These are phyloP conservation scores for Ornithoptera priamus DNA, from an alignment of 2,888 invertebrate genomes.

Conservation along the genomic window DNA sequence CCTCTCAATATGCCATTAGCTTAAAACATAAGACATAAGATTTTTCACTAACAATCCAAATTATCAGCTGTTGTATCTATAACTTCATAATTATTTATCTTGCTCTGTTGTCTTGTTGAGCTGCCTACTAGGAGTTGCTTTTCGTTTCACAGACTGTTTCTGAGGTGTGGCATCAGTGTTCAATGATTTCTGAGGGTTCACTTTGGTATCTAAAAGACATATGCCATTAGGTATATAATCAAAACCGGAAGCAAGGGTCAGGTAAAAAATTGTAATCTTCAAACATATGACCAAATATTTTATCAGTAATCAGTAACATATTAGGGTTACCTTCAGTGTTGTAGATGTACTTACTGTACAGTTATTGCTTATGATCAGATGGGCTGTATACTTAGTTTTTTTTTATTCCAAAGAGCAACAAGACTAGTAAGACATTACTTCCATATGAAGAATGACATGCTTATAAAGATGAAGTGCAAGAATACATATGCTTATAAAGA, in stretches of 20 bases:
- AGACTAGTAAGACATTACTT: no score
- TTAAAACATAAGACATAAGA: not conserved
- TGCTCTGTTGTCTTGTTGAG: not conserved
- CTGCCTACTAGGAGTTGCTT: not conserved
- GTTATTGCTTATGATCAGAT: not conserved
- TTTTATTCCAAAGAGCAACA: not conserved
- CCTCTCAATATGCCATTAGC: no score
- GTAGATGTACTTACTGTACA: not conserved
- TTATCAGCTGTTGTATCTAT: not conserved
- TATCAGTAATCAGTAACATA: no score
- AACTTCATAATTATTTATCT: not conserved
- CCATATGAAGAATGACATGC: no score
- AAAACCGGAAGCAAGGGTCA: not conserved
- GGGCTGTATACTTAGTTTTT: not conserved
- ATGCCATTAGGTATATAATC: not conserved
- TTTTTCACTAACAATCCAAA: not conserved
- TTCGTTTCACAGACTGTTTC: slow-evolving; percentile 1
- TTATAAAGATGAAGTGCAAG: no score
- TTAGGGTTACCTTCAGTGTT: no score
- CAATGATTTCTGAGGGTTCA: slow-evolving; percentile 20
- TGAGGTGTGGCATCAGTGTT: not conserved
- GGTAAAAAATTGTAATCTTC: no score
- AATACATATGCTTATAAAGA: no score
- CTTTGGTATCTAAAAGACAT: not conserved
- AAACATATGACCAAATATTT: not conserved